Conservation (phyloP, 2,797 vertebrate genomes). For the Lindbergichthys nudifrons region DNA sequence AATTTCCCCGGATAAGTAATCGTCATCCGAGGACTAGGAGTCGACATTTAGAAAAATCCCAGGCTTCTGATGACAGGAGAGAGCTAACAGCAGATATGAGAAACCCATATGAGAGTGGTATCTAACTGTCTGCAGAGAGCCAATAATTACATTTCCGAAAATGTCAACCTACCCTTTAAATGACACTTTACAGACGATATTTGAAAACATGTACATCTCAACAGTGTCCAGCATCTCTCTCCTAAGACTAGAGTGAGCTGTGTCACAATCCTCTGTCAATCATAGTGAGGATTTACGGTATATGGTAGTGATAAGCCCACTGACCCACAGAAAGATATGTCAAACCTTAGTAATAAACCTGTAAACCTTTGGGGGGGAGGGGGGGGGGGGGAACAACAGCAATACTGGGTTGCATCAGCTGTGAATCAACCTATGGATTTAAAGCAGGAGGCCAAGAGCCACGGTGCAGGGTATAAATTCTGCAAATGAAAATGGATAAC, state of each 20-base stretch:
- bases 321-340: conserved; percentile 69
- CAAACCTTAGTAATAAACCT: conserved; percentile 69
- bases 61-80: neutral
- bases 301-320: conserved; percentile 63
- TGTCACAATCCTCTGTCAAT: conserved; percentile 62
- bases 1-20: too few species aligned
- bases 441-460: conserved; percentile 55
- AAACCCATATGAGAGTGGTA: neutral
- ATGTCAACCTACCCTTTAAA: too few species aligned
- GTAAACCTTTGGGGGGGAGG: conserved; percentile 55
- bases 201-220: conserved; percentile 18
- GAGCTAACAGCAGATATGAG: neutral
- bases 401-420: conserved; percentile 54
- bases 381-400: conserved; percentile 39
- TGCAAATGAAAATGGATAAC: conserved; percentile 71
- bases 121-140: neutral
- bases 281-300: conserved; percentile 55
- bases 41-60: too few species aligned
- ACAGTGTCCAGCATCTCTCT: conserved; percentile 1
- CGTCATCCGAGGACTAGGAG: too few species aligned
- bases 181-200: too few species aligned
- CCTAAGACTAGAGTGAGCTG: neutral
- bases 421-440: conserved; percentile 71
- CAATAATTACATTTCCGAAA: neutral
- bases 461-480: conserved; percentile 64